Evolutionary conservation across 2,888 invertebrate genomes (phyloP), one percentile per base, ranked within the genome.

Genomic region (Meandrusa payeni): DNA sequence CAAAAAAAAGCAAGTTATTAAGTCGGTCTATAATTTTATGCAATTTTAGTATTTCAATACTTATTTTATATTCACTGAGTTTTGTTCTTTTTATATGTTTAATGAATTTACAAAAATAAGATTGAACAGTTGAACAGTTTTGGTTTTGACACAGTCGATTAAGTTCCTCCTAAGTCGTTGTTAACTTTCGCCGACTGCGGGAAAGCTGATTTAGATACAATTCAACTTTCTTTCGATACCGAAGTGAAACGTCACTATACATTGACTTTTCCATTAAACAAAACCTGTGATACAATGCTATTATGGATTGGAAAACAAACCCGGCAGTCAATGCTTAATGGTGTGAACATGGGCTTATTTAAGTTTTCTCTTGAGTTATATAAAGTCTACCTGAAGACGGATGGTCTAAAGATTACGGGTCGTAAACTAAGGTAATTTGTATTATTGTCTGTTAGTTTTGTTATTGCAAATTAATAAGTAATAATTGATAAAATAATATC

Each of bases 311-410:
- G 38, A 44, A 44, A 44, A 43, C 31, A 20, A 42, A 38, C 39
- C 44, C 33, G 44, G 39, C 23, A 44, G 31, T 15, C 19, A 29
- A 43, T 46, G 38, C 20, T 15, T 39, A 46, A 40, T 44, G 41
- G 44, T 46, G 51, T 39, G 44, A 44, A 39, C 27, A 39, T 22
- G 22, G 24, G 4, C 10, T 13, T 26, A 31, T 51, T 44, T 47
- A 27, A 51, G 49, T 54, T 69, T 64, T 62, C 62, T 53, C 60
- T 22, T 19, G 17, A 17, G 3, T n/a, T 37, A 5, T 36, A 17
- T 17, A 5, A 26, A 36, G 24, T 3, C 36, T 19, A 7, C n/a
- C n/a, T n/a, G n/a, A n/a, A n/a, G n/a, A n/a, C n/a, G n/a, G n/a
- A n/a, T n/a, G n/a, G n/a, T n/a, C n/a, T n/a, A n/a, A n/a, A n/a